phyloP scores from a whole-genome alignment of 2,113 vertebrate genomes.

The Tamias sibiricus region DNA sequence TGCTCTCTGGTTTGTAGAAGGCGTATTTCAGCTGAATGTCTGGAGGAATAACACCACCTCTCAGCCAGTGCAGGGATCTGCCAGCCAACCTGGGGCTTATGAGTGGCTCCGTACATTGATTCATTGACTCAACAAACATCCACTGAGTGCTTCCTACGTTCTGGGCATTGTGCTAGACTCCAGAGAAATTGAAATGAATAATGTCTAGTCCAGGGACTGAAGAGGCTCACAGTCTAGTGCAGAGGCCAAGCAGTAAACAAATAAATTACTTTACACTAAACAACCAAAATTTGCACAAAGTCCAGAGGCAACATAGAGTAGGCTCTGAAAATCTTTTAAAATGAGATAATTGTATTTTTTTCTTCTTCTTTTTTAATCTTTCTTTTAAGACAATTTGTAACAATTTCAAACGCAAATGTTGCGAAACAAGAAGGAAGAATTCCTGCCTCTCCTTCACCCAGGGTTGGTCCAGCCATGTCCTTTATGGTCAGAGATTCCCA shows the following conservation, averaged over 20 bases:
- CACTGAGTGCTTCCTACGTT: not conserved
- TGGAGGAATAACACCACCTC: not conserved
- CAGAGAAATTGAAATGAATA: conserved; percentile 39
- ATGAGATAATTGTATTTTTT: not conserved
- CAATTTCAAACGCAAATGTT: not conserved
- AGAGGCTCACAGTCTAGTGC: not conserved
- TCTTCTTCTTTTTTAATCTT: not conserved
- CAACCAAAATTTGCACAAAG: not conserved
- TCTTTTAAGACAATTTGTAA: not conserved
- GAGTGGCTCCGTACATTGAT: not conserved
- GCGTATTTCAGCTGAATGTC: not conserved
- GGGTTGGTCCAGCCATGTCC: not conserved
- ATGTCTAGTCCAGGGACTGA: not conserved
- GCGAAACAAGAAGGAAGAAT: not conserved
- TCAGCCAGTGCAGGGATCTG: not conserved
- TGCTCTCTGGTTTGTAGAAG: conserved; percentile 43
- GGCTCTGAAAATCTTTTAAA: not conserved
- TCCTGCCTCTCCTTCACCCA: not conserved
- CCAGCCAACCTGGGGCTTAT: not conserved
- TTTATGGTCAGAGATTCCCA: not conserved
- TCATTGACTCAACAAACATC: not conserved
- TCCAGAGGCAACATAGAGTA: not conserved
- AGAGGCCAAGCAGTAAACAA: not conserved
- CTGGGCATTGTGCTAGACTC: not conserved
- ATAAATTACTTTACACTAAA: not conserved